These are phyloP conservation scores for Pseudomugil gertrudae DNA, from an alignment of 2,797 vertebrate genomes.

Conservation along the genomic window DNA sequence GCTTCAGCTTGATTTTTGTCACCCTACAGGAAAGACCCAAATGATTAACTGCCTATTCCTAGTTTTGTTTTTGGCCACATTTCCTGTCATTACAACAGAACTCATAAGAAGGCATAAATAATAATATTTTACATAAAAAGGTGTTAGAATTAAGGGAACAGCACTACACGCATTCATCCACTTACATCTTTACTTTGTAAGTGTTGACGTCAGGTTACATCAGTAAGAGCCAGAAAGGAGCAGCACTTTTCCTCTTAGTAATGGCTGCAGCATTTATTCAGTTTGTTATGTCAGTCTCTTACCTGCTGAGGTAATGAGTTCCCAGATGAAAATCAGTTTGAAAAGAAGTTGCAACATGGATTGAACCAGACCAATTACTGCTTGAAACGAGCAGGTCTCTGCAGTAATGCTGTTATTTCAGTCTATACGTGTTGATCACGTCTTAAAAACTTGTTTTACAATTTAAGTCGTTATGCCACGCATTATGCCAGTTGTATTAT, in stretches of 20 bases:
- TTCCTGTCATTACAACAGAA: background rate
- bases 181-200: background rate
- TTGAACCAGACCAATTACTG: conserved; percentile 21
- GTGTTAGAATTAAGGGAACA: background rate
- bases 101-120: background rate
- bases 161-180: background rate
- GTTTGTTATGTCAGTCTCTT: conserved; percentile 19
- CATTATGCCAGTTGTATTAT: background rate
- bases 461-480: conserved; percentile 3
- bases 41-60: conserved; percentile 5
- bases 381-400: conserved; percentile 12
- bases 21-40: conserved; percentile 9
- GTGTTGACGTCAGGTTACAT: conserved; percentile 1
- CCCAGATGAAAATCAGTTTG: conserved; percentile 39
- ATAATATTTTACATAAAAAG: background rate
- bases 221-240: background rate
- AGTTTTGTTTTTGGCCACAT: conserved; percentile 6
- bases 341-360: conserved; percentile 28
- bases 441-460: conserved; percentile 1
- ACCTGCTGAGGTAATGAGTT: conserved; percentile 53
- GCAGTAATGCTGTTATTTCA: background rate
- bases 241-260: conserved; percentile 6
- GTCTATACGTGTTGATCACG: background rate
- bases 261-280: conserved; percentile 28
- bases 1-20: conserved; percentile 21